Base-by-base conservation (phyloP, 2,797 vertebrate genomes). In the Labeo calbasu region DNA sequence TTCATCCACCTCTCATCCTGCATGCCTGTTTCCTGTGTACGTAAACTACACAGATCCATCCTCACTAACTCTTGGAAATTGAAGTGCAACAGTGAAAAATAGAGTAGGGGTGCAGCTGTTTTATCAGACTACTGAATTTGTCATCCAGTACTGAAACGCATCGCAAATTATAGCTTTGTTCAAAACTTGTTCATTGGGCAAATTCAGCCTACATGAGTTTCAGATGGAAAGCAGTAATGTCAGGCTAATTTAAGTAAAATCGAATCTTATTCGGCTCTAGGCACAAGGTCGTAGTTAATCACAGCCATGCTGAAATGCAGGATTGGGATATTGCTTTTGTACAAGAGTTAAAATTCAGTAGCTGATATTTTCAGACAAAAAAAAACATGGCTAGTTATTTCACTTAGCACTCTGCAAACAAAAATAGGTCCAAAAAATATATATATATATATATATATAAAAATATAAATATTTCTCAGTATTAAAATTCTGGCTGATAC, bases 1-100 rank as follows among this genome's bases (percentile, higher is more conserved):
- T 83, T 76, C 48, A 83, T 83, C 61, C 66, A 81, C 53, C 66
- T 71, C 50, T 80, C 43, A 55, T 68, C 78, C 80, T 50, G 70
- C 25, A n/a, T 51, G 70, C 17, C 80, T 17, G 57, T 65, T 73
- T 76, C 59, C 81, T 76, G 81, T 68, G 71, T 51, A 76, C 80
- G 50, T 61, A 50, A 72, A 73, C 55, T 73, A 40, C 55, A 63
- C 70, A 66, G 55, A 82, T 68, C 81, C 15, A n/a, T 66, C 48
- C 72, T 76, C 61, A 19, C 71, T 66, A 51, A 48, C 81, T 76
- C 72, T 43, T 83, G 48, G 57, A 83, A 75, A 61, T 25, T 76
- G 71, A 50, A 76, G 43, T 51, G 25, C 40, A 23, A n/a, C 14
- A 36, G 40, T 46, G 68, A 71, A 81, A 70, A 57, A 48, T 25